Percentiles rank a stretch among this genome's conserved stretches.
phyloP scores from a whole-genome alignment of 2,888 invertebrate genomes.

The Ferrisia virgata region DNA sequence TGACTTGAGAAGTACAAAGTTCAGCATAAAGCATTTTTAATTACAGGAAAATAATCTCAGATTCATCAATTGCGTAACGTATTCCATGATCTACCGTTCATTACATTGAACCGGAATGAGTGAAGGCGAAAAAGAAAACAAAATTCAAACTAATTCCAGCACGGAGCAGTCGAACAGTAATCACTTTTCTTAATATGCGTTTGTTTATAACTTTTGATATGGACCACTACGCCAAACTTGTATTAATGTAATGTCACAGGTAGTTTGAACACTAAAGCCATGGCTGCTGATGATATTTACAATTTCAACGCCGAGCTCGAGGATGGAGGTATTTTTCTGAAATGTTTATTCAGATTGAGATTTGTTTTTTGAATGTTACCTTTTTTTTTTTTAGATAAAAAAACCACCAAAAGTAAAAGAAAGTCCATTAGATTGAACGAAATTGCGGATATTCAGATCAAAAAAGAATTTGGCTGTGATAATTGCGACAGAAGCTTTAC shows the following conservation, averaged over 20 bases:
- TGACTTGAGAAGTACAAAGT: background rate
- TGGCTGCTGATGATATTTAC: slow-evolving; percentile 47
- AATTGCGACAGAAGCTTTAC: slow-evolving; percentile 22
- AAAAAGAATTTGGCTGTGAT: slow-evolving; percentile 41
- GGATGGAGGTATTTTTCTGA: slow-evolving; percentile 39
- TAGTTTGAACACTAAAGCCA: background rate
- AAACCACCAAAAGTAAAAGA: background rate
- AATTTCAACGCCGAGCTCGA: slow-evolving; percentile 47
- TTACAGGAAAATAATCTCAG: background rate
- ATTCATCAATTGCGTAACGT: background rate
- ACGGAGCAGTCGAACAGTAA: background rate
- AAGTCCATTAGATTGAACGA: slow-evolving; percentile 19
- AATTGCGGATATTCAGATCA: background rate
- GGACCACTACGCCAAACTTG: background rate
- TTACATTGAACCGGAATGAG: background rate
- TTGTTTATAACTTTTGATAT: background rate
- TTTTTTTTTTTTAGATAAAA: slow-evolving; percentile 8
- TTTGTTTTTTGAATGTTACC: background rate
- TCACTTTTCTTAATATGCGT: background rate
- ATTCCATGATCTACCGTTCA: background rate
- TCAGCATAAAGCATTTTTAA: background rate
- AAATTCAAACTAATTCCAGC: background rate
- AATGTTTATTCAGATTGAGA: background rate
- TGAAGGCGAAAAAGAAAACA: background rate
- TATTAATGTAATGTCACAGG: background rate